These are phyloP conservation scores for Saccostrea cuccullata DNA, from an alignment of 1,140 invertebrate species.

Conservation along the genomic window DNA sequence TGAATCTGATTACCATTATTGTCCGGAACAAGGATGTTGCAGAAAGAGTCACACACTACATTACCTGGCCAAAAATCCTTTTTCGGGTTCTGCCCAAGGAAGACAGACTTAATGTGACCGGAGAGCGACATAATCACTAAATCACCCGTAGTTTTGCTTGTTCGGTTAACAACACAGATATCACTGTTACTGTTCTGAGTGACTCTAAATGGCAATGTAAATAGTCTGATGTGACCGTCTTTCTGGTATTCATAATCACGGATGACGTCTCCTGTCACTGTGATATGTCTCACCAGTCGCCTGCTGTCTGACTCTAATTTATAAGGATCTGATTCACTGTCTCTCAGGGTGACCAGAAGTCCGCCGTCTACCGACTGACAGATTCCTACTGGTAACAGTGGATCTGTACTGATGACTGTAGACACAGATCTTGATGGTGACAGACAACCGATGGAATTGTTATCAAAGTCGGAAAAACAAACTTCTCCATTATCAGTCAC, in stretches of 20 bases:
- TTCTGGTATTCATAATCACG: neutral
- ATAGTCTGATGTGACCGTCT: neutral
- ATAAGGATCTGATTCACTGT: neutral
- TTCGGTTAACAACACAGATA: neutral
- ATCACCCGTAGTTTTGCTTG: neutral
- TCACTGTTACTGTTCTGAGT: too few species aligned
- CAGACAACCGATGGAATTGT: neutral
- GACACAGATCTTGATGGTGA: too few species aligned
- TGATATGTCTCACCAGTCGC: neutral
- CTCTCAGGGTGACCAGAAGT: neutral
- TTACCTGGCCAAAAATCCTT: neutral
- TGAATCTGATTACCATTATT: neutral
- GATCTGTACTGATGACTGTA: neutral
- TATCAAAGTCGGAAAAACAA: neutral
- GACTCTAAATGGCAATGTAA: neutral
- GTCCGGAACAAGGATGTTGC: neutral
- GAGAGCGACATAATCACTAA: neutral
- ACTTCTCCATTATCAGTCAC: neutral
- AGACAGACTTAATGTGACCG: neutral
- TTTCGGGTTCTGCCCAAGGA: too few species aligned
- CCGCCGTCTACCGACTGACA: neutral
- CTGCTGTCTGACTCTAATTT: neutral
- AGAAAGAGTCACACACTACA: too few species aligned
- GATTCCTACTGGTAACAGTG: too few species aligned
- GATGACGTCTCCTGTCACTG: neutral